A percentile compares a stretch with the other conserved stretches of the same genome.
Conservation (phyloP, 2,797 vertebrate genomes). For the Eulemur rubriventer region DNA sequence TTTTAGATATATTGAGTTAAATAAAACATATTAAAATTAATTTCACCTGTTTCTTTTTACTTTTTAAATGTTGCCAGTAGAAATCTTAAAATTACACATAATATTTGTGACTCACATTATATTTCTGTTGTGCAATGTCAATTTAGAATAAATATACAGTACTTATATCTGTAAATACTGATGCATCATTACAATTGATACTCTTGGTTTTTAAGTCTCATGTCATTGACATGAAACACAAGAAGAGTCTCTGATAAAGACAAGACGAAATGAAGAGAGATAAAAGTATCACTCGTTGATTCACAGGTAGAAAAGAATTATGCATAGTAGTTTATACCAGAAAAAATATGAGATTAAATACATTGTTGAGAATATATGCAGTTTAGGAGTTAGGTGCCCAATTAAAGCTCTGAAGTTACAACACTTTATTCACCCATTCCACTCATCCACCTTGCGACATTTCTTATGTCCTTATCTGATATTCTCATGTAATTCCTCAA, state of each 20-base stretch:
- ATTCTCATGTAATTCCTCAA: not conserved
- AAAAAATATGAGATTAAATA: not conserved
- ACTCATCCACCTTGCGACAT: not conserved
- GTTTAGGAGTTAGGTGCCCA: not conserved
- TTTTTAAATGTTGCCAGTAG: not conserved
- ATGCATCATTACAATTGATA: not conserved
- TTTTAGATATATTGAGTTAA: not conserved
- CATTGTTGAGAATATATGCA: not conserved
- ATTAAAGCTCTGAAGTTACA: not conserved
- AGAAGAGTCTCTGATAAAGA: not conserved
- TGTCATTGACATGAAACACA: not conserved
- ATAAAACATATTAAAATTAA: not conserved
- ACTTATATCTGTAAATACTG: not conserved
- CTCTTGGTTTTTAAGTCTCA: not conserved
- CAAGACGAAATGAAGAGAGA: not conserved
- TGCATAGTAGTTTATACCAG: not conserved
- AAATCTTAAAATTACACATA: not conserved
- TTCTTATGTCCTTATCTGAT: not conserved
- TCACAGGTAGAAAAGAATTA: not conserved
- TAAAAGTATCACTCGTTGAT: not conserved
- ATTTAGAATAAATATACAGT: not conserved
- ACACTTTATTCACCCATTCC: not conserved
- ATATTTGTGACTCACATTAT: not conserved
- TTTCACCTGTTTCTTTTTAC: not conserved
- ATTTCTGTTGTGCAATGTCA: not conserved